Base-by-base conservation (phyloP, 2,113 vertebrate species). In the Sylvilagus bachmani region DNA sequence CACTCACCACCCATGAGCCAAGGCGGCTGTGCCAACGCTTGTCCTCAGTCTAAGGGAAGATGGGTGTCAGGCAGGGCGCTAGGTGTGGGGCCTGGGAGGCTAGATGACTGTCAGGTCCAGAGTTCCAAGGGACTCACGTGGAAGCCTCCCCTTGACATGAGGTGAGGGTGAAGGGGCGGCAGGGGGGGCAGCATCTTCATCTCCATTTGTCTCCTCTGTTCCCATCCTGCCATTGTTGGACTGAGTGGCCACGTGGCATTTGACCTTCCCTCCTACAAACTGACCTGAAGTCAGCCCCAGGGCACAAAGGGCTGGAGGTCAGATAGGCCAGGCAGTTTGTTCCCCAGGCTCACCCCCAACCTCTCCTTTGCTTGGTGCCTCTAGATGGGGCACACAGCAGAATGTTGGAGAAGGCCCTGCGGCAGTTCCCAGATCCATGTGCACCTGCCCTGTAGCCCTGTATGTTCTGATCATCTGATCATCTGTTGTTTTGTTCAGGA, bases 361-460 rank as follows among this genome's bases (percentile, higher is more conserved):
- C 1, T 27, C 2, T 36, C 19, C 44, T 77, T 22, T 61, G 8
- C 29, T 51, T 17, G 92, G 49, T 29, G 13, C 10, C 9, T 27
- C 49, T 6, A 29, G 8, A 6, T 6, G 0, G 1, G 31, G 3
- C 9, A 58, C 44, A 7, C 3, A 0, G 21, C 12, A 1, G 53
- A 19, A 22, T 14, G 2, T 13, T 67, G 14, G 44, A 25, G 70
- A 24, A 44, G 25, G 11, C 10, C 36, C 78, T 51, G 25, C 4
- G 22, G 12, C 49, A 27, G 24, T 58, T 14, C 55, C 55, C 55
- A 58, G 55, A 10, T 14, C 55, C 55, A 17, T 58, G 55, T 58
- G 55, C 13, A 58, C 55, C 55, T 58, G 55, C 55, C 55, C 55
- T 58, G 55, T 58, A 16, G 2, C 16, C 67, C 66, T 17, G 2